phyloP scores from a whole-genome alignment of 2,888 invertebrate species.

The Melinopterus prodromus region DNA sequence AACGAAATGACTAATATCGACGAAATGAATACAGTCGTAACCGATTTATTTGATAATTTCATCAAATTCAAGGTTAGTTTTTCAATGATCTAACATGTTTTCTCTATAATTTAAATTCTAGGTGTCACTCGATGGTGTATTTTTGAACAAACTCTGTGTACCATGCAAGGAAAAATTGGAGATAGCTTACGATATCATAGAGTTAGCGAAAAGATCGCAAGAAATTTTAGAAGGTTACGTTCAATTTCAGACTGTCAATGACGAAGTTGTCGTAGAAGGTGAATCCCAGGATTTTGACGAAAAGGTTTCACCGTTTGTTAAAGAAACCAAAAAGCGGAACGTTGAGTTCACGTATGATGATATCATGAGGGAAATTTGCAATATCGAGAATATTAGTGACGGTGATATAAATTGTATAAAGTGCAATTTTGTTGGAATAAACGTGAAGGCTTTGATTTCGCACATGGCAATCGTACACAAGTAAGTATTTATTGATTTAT shows the following conservation, averaged over 20 bases:
- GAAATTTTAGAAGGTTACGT: not conserved
- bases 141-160: not conserved
- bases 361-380: not conserved
- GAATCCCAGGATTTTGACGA: not conserved
- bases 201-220: not conserved
- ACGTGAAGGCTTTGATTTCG: conserved; percentile 48
- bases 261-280: not conserved
- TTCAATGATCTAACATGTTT: not conserved
- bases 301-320: not conserved
- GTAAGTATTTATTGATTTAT: conserved; percentile 43
- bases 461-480: conserved; percentile 53
- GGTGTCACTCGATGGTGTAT: not conserved
- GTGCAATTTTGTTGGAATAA: conserved; percentile 49
- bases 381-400: conserved; percentile 4
- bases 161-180: conserved; percentile 7
- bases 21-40: not conserved
- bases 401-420: conserved; percentile 47
- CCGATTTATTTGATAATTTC: not conserved
- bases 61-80: conserved; percentile 19
- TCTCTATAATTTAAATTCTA: not conserved
- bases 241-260: not conserved
- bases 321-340: not conserved
- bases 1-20: conserved; percentile 6
- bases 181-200: not conserved
- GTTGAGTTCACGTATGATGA: conserved; percentile 8